These are phyloP conservation scores for Leptinotarsa texana DNA, from an alignment of 1,140 invertebrate genomes.

Conservation along the genomic window DNA sequence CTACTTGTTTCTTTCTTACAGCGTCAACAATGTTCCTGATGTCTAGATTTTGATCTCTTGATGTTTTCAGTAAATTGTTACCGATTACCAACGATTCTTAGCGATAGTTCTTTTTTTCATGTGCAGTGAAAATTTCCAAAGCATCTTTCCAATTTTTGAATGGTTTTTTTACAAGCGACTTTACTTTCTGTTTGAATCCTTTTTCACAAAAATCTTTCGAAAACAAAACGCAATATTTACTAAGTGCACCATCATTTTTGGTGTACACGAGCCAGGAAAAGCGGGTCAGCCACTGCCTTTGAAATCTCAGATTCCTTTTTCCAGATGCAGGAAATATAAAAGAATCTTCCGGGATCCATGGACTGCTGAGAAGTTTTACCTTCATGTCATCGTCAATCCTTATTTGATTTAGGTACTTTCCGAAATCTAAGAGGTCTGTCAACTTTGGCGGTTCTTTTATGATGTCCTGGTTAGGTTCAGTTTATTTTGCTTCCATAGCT, in stretches of 20 bases:
- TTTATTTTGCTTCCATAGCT: no score
- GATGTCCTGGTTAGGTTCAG: no score
- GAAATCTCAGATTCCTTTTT: slow-evolving; percentile 19
- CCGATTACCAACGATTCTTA: background rate
- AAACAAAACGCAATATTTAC: slow-evolving; percentile 27
- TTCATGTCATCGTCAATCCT: background rate
- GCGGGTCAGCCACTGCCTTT: background rate
- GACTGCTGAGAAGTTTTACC: background rate
- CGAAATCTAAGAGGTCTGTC: background rate
- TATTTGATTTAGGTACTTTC: background rate
- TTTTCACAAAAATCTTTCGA: background rate
- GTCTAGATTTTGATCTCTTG: background rate
- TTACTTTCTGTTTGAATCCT: background rate
- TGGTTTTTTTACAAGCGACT: slow-evolving; percentile 6
- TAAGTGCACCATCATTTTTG: slow-evolving; percentile 12
- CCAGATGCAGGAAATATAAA: slow-evolving; percentile 4
- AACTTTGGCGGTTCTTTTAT: no score
- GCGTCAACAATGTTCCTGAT: background rate
- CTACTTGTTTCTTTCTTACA: background rate
- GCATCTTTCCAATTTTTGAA: slow-evolving; percentile 22
- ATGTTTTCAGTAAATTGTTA: background rate
- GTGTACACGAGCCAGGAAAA: slow-evolving; percentile 21
- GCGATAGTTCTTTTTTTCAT: slow-evolving; percentile 16
- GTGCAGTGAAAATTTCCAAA: background rate
- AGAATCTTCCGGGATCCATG: background rate